These are phyloP conservation scores for Brachynemurus nebulosus DNA, from an alignment of 2,888 invertebrate genomes.

Conservation along the genomic window DNA sequence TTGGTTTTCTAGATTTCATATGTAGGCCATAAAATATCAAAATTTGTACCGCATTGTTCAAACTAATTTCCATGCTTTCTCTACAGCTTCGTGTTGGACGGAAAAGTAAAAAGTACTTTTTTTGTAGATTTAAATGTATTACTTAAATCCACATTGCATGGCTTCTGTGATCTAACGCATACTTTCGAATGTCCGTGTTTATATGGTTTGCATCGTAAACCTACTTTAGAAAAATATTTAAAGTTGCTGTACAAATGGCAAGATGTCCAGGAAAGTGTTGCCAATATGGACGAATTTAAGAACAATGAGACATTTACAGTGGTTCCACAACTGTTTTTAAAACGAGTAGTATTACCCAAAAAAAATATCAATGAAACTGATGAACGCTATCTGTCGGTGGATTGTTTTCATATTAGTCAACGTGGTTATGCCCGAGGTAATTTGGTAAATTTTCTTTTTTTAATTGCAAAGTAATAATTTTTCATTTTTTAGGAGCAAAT, in stretches of 20 bases:
- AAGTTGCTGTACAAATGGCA: constrained; percentile 40
- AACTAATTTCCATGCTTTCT: too few species aligned
- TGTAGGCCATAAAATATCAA: too few species aligned
- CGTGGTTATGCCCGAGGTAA: constrained; percentile 40
- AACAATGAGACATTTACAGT: constrained; percentile 42
- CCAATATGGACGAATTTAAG: constrained; percentile 31
- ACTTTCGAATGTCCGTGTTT: constrained; percentile 42
- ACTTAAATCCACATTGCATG: constrained; percentile 28
- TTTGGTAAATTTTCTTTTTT: constrained; percentile 8
- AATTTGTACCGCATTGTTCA: too few species aligned
- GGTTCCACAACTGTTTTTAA: constrained; percentile 37
- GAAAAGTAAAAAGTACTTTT: constrained; percentile 7
- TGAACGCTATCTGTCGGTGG: constrained; percentile 37
- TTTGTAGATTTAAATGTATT: constrained; percentile 31
- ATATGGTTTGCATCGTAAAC: constrained; percentile 28
- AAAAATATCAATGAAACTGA: constrained; percentile 32
- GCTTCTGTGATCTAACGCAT: constrained; percentile 31
- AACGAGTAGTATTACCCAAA: constrained; percentile 31
- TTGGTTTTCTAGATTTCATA: too few species aligned
- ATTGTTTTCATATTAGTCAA: constrained; percentile 52
- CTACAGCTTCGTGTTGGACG: too few species aligned
- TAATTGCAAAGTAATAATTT: constrained; percentile 12
- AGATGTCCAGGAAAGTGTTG: constrained; percentile 35
- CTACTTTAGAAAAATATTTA: constrained; percentile 27
- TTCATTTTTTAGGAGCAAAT: constrained; percentile 34